Conservation (phyloP, 2,797 vertebrate species). For the Tympanoctomys barrerae region DNA sequence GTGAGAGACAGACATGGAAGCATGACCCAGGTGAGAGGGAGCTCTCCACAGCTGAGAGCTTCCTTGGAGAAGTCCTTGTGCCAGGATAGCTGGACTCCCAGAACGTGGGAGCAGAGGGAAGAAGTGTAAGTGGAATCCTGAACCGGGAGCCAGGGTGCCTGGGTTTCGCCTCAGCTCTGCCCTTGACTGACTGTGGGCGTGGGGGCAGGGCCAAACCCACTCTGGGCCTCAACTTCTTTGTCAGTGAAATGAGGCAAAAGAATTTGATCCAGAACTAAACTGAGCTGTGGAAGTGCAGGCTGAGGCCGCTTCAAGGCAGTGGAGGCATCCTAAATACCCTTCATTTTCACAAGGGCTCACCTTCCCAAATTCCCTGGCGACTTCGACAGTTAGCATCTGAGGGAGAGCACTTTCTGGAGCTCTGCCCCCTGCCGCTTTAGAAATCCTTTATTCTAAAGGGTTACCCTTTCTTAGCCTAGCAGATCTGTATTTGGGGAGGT, state of each 20-base stretch:
- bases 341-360: neutral
- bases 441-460: neutral
- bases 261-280: neutral
- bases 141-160: neutral
- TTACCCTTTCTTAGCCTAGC: neutral
- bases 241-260: neutral
- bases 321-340: neutral
- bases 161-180: neutral
- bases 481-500: neutral
- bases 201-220: neutral
- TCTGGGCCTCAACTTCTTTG: neutral
- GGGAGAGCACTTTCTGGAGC: neutral
- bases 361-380: neutral
- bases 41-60: neutral
- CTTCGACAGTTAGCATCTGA: neutral
- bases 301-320: neutral
- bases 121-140: neutral
- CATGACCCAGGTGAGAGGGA: neutral
- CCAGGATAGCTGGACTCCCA: neutral
- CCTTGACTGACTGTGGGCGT: neutral
- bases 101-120: neutral
- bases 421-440: fast-evolving
- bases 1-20: neutral
- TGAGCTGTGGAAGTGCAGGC: neutral
- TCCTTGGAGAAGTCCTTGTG: neutral